These are phyloP conservation scores for Brotula barbata DNA, from an alignment of 2,797 vertebrate genomes.

Conservation along the genomic window DNA sequence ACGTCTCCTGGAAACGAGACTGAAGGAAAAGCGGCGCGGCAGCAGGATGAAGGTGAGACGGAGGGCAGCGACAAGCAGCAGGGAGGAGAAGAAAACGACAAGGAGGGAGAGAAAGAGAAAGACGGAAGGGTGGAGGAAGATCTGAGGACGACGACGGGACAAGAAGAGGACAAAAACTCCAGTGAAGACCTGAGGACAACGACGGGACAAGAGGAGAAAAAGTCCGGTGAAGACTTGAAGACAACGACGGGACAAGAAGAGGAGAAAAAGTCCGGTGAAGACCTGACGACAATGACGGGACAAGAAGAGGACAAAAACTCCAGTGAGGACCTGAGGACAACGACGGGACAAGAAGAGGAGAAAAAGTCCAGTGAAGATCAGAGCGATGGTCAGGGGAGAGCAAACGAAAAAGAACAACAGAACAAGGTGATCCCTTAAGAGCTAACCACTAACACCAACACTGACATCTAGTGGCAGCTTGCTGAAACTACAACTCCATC, in stretches of 20 bases:
- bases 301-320: conserved; percentile 2
- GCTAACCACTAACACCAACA: too few relatives aligned
- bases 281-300: background rate
- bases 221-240: too few relatives aligned
- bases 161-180: background rate
- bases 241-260: conserved; percentile 5
- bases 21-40: background rate
- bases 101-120: background rate
- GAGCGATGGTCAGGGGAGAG: too few relatives aligned
- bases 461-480: too few relatives aligned
- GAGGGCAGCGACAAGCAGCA: background rate
- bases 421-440: background rate
- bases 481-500: too few relatives aligned
- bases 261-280: background rate
- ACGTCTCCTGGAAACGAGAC: background rate
- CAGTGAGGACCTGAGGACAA: background rate
- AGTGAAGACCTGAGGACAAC: background rate
- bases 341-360: too few relatives aligned
- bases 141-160: background rate
- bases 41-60: background rate
- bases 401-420: conserved; percentile 8
- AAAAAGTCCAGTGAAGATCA: too few relatives aligned
- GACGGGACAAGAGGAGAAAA: too few relatives aligned
- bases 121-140: background rate
- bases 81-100: background rate